These are phyloP conservation scores for Ceyx margarethae DNA, from an alignment of 2,113 vertebrate genomes.

Conservation along the genomic window DNA sequence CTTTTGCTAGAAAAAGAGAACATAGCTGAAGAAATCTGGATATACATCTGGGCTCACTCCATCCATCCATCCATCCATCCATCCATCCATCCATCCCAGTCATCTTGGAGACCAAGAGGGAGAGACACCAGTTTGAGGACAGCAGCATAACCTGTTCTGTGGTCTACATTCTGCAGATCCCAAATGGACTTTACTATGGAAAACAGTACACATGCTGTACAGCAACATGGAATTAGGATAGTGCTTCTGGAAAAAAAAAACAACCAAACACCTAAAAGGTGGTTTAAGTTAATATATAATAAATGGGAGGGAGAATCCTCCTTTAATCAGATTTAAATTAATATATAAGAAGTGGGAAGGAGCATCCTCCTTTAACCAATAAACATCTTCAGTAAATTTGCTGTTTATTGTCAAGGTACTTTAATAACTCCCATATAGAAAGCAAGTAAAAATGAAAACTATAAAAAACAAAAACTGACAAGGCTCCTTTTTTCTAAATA, in stretches of 20 bases:
- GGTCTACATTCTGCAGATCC: not conserved
- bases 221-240: not conserved
- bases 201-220: not conserved
- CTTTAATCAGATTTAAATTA: not conserved
- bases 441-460: not conserved
- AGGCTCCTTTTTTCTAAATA: not conserved
- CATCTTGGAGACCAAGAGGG: not conserved
- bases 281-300: not conserved
- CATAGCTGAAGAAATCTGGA: not conserved
- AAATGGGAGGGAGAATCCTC: not conserved
- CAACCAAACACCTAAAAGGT: not conserved
- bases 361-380: not conserved
- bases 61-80: not conserved
- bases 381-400: not conserved
- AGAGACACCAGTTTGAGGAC: not conserved
- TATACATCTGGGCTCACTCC: not conserved
- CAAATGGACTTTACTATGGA: not conserved
- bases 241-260: not conserved
- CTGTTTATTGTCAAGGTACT: not conserved
- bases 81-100: not conserved
- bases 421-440: not conserved
- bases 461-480: not conserved
- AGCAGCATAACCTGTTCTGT: not conserved
- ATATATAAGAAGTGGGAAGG: not conserved
- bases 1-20: not conserved